A percentile compares a stretch with the other conserved stretches of the same genome.
phyloP scores from a whole-genome alignment of 1,140 invertebrate genomes.

The Eupeodes corollae region DNA sequence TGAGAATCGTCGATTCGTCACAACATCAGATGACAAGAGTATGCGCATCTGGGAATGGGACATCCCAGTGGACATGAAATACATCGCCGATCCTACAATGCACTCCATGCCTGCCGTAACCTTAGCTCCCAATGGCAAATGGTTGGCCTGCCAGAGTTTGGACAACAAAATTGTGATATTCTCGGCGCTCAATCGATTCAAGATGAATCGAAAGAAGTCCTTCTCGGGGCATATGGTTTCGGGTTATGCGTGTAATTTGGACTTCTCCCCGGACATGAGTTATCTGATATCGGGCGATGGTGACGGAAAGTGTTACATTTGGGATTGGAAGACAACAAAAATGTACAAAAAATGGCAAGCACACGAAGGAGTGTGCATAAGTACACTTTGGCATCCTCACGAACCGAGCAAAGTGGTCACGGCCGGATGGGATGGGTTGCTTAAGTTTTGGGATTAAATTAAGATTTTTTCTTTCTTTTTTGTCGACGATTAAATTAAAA shows the following conservation, averaged over 20 bases:
- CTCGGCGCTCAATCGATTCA: constrained; percentile 92
- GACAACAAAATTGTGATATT: constrained; percentile 99
- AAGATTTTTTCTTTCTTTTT: not conserved
- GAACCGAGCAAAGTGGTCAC: constrained; percentile 94
- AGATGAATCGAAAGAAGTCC: constrained; percentile 94
- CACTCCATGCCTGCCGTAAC: constrained; percentile 98
- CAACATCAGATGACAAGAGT: constrained; percentile 98
- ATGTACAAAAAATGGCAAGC: constrained; percentile 98
- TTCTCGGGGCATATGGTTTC: constrained; percentile 99
- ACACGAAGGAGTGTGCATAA: constrained; percentile 94
- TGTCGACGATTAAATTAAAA: too few relatives aligned
- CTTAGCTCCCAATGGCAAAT: constrained; percentile 91
- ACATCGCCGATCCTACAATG: constrained; percentile 99
- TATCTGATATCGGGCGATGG: constrained; percentile 98
- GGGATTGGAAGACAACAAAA: constrained; percentile 99
- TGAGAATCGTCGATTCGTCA: constrained; percentile 93
- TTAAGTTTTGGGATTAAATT: constrained; percentile 95
- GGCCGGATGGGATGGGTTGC: constrained; percentile 95
- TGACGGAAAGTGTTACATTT: constrained; percentile 96
- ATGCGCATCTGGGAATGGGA: constrained; percentile 99
- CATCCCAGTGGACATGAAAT: constrained; percentile 99
- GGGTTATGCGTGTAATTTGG: constrained; percentile 93
- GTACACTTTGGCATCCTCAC: constrained; percentile 94
- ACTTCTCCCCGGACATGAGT: constrained; percentile 99
- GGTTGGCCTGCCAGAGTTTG: constrained; percentile 98